Conservation (phyloP, 2,113 vertebrate species). For the Charadrius vociferus region DNA sequence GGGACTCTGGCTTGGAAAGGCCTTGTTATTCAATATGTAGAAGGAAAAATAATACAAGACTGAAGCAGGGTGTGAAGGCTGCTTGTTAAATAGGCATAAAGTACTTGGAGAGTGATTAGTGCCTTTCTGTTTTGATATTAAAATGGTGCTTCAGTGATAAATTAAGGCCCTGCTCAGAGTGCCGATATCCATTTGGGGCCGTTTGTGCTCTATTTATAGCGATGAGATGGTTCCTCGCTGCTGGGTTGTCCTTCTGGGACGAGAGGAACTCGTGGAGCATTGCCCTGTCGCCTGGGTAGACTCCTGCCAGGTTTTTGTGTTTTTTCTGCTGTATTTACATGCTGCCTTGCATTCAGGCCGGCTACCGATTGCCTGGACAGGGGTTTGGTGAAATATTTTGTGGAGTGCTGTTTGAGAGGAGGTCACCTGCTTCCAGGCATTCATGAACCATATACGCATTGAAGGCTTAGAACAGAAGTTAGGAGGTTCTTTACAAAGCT, state of each 20-base stretch:
- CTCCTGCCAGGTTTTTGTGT: not conserved
- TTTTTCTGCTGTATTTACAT: not conserved
- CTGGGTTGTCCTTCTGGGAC: not conserved
- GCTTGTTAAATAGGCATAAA: not conserved
- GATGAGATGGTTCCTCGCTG: not conserved
- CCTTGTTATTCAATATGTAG: not conserved
- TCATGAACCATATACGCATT: accelerated
- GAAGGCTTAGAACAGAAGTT: not conserved
- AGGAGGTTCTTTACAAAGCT: not conserved
- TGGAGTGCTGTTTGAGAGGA: not conserved
- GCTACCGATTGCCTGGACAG: not conserved
- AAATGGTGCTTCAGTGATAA: not conserved
- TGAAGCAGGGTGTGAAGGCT: not conserved
- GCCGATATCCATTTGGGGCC: not conserved
- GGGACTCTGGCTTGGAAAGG: not conserved
- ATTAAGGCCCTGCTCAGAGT: not conserved
- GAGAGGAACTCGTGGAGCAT: accelerated
- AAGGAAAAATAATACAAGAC: not conserved
- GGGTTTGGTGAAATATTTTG: not conserved
- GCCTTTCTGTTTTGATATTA: not conserved
- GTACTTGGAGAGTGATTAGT: not conserved
- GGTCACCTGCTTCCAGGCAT: not conserved
- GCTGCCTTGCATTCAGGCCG: not conserved
- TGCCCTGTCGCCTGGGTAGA: not conserved
- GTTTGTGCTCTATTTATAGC: accelerated